phyloP scores from a whole-genome alignment of 2,797 vertebrate species.

The Onychomys leucogaster region DNA sequence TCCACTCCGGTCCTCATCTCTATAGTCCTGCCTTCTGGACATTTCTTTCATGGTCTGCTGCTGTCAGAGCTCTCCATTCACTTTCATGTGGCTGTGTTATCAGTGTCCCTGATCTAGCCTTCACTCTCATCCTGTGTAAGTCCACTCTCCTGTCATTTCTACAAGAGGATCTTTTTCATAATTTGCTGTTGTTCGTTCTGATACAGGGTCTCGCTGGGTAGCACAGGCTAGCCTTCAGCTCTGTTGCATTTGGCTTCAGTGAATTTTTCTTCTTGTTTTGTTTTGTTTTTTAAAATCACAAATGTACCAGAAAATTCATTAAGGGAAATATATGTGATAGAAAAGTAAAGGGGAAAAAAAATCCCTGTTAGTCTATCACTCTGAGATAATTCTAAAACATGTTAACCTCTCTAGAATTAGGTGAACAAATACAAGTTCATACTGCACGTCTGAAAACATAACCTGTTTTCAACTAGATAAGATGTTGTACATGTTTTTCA shows the following conservation, averaged over 20 bases:
- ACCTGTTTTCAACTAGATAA: constrained; percentile 55
- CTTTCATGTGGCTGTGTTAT: not conserved
- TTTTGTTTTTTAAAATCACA: not conserved
- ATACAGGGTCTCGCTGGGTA: not conserved
- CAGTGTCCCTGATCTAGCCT: not conserved
- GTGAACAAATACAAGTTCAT: constrained; percentile 33
- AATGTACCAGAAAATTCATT: not conserved
- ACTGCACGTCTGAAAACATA: not conserved
- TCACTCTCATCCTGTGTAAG: not conserved
- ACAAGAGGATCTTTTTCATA: constrained; percentile 12
- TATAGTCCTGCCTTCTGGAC: not conserved
- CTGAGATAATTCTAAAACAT: not conserved
- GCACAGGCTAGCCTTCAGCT: not conserved
- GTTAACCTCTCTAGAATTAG: constrained; percentile 42
- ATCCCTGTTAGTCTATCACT: not conserved
- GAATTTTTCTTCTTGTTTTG: not conserved
- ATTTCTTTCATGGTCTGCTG: not conserved
- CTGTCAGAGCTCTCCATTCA: not conserved
- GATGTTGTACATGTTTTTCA: not conserved
- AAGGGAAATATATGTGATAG: not conserved
- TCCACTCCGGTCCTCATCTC: not conserved
- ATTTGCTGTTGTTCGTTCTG: not conserved
- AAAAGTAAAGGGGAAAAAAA: not conserved
- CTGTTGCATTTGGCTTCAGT: not conserved
- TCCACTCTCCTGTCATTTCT: not conserved